Conservation (phyloP, 1,140 invertebrate genomes). For the Panagrolaimus sp. region DNA sequence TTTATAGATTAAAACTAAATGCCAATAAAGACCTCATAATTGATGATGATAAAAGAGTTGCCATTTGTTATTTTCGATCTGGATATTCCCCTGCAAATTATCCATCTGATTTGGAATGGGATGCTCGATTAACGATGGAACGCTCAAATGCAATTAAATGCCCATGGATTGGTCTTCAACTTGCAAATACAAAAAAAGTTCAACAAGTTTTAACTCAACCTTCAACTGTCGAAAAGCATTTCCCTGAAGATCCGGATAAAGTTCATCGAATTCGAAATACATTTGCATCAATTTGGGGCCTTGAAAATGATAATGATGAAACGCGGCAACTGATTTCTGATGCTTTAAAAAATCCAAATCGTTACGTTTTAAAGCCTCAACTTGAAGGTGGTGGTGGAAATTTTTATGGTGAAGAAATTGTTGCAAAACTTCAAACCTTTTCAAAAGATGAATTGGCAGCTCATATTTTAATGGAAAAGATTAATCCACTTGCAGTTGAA, state of each 20-base stretch:
- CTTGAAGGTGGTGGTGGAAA: conserved; percentile 78
- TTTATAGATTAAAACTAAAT: conserved; percentile 38
- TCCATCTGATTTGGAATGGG: conserved; percentile 70
- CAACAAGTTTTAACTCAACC: conserved; percentile 62
- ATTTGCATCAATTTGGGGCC: conserved; percentile 81
- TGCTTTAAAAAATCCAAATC: conserved; percentile 74
- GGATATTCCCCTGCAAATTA: conserved; percentile 84
- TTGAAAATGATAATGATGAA: conserved; percentile 66
- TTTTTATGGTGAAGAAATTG: conserved; percentile 77
- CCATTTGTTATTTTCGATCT: conserved; percentile 84
- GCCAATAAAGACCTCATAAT: conserved; percentile 19
- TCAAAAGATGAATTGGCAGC: conserved; percentile 70
- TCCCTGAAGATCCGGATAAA: conserved; percentile 31
- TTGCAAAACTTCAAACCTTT: conserved; percentile 67
- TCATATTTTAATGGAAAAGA: conserved; percentile 91
- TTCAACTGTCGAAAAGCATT: conserved; percentile 71
- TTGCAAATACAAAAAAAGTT: conserved; percentile 68
- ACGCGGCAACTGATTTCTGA: conserved; percentile 61
- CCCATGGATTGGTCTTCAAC: conserved; percentile 76
- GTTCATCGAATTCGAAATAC: conserved; percentile 68
- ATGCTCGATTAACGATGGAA: conserved; percentile 77
- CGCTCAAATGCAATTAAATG: conserved; percentile 84
- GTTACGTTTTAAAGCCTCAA: conserved; percentile 92
- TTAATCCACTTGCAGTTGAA: conserved; percentile 65
- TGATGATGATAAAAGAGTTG: conserved; percentile 70